Base-by-base conservation (phyloP, 1,140 invertebrate species). In the Brachionus rubens region DNA sequence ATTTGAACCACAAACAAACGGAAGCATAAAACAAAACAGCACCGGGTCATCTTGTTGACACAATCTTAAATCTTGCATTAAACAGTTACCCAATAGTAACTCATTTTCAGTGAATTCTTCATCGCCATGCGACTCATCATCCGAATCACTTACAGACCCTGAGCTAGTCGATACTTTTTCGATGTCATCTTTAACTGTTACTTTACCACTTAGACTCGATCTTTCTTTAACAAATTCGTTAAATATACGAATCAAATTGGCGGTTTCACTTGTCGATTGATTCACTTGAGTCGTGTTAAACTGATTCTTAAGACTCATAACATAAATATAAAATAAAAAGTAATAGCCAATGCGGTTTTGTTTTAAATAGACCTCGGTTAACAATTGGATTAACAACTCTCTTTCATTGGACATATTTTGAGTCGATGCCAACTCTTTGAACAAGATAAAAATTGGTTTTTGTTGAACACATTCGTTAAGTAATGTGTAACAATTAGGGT, bases 281-380 rank as follows among this genome's bases (percentile, higher is more conserved):
- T 9, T 30, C 1, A 9, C 36, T 59, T 59, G 26, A 24, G 10
- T 65, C 14, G 59, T 12, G 43, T n/a, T 54, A 28, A 50, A 12
- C 14, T 19, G 30, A 48, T 50, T 72, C 33, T 72, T 54, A 6
- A 72, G 24, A 54, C 40, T 40, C 9, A 50, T 40, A 14, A 30
- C 19, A 54, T 54, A 36, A 3, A 72, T n/a, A 41, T 72, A 72
- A 40, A 72, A 72, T 12, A 72, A 54, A 72, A 72, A 54, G 21
- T 16, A 54, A 33, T 72, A 72, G 24, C 46, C 68, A 1, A 72
- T 54, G 7, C 68, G 16, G n/a, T 54, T 48, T 54, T 72, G 68
- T 50, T 72, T 72, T 9, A 30, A 21, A 48, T 50, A 50, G 30
- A 72, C 40, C 41, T 72, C 68, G 28, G 68, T 54, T 12, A 54